Evolutionary conservation across 1,140 invertebrate species (phyloP), one percentile per base, ranked within the genome.

Genomic region (Leguminivora glycinivorella): DNA sequence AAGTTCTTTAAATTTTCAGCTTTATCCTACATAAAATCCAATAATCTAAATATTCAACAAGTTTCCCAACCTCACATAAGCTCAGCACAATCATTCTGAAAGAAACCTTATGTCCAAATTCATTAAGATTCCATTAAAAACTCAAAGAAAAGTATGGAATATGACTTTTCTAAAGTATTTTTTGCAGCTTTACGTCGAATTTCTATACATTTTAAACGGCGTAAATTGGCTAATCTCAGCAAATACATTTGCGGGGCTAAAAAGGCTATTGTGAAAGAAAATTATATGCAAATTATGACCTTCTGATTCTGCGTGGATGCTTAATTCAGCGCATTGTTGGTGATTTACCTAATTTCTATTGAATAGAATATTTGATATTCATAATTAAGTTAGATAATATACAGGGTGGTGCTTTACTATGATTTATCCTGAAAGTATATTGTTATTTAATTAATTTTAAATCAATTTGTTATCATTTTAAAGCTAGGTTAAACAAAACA

Each of bases 171-270:
- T n/a, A 43, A 17, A 43, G 40, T 43, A n/a, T 22, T n/a, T 9
- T 10, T 52, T 52, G n/a, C 2, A 22, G 17, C 47, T 9, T 22
- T 52, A 43, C 19, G 22, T 22, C 22, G 47, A 52, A 52, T 52
- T 52, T 52, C 47, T 52, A 52, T 22, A 52, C 47, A 52, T 52
- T 52, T n/a, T 52, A 52, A 52, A 52, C 19, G 17, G 17, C 47
- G 47, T 52, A 52, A 52, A 52, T 52, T 52, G 47, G 47, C 47
- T 52, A 52, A 22, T 52, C 17, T 52, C 47, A 19, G 19, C 19
- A 52, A 52, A 52, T 52, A 52, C 47, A 52, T 52, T 52, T 52
- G 47, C 47, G n/a, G 17, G 3, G 17, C 19, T 52, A 22, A 22
- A 52, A 52, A 52, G 47, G 47, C 3, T 10, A 52, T 52, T 52